A percentile compares a stretch with the other conserved stretches of the same genome.
Conservation (phyloP, 2,888 invertebrate genomes). For the Ormyrus thymus region DNA sequence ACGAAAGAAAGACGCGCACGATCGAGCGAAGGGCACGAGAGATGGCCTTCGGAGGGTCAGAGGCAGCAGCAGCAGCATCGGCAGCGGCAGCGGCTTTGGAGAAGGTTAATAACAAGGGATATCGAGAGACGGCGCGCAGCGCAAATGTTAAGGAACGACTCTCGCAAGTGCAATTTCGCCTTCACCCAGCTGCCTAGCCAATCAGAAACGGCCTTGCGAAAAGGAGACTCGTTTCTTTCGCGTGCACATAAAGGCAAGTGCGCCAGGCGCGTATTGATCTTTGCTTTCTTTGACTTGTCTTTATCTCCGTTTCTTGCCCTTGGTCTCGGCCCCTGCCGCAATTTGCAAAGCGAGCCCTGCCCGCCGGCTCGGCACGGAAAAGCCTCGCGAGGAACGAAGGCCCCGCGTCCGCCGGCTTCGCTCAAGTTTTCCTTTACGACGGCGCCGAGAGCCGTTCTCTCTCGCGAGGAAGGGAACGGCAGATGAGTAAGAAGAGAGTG, state of each 20-base stretch:
- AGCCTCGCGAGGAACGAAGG: slow-evolving; percentile 24
- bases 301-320: slow-evolving; percentile 43
- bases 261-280: slow-evolving; percentile 56
- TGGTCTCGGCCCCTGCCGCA: slow-evolving; percentile 19
- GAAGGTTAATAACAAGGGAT: slow-evolving; percentile 53
- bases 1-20: slow-evolving; percentile 40
- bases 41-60: slow-evolving; percentile 53
- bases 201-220: slow-evolving; percentile 66
- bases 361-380: not conserved
- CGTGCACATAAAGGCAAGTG: not conserved
- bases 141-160: slow-evolving; percentile 41
- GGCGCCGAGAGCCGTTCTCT: not conserved
- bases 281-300: slow-evolving; percentile 55
- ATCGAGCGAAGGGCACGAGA: slow-evolving; percentile 35
- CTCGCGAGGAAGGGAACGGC: not conserved
- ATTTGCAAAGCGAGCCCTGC: slow-evolving; percentile 15
- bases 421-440: slow-evolving; percentile 18
- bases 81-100: slow-evolving; percentile 1
- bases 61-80: slow-evolving; percentile 16
- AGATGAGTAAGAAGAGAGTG: not conserved
- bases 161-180: slow-evolving; percentile 60
- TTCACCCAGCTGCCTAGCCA: slow-evolving; percentile 67
- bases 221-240: slow-evolving; percentile 54
- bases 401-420: not conserved
- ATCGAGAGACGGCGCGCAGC: slow-evolving; percentile 19